Base-by-base conservation (phyloP, 2,888 invertebrate species). In the Leucania comma region DNA sequence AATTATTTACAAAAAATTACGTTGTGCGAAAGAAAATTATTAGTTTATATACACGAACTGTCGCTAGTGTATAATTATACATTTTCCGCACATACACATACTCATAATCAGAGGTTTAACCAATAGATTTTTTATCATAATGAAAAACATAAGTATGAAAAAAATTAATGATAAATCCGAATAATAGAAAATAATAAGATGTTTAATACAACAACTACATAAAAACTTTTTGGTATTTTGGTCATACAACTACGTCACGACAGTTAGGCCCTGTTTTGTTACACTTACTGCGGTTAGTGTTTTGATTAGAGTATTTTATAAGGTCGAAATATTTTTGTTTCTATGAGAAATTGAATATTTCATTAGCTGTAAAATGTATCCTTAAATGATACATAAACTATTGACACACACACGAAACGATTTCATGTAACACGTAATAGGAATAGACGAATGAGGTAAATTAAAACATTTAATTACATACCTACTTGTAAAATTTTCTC, bases 391-490 rank as follows among this genome's bases (percentile, higher is more conserved):
- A 92, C 89, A 81, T 89, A 89, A 89, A 87, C 89, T 90, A 92
- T 80, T 84, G 84, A 90, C 87, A 91, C 87, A 91, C 87, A 90
- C 90, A 91, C 88, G 88, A 90, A 88, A 89, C 79, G 50, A 75
- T 68, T 87, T 91, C 90, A 89, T 91, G 90, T 87, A 85, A 89
- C 88, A 90, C 85, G 81, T 78, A 84, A 81, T 92, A 93, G 92
- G 91, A 94, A 93, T 93, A 93, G 87, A 92, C 88, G 85, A 91
- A 90, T 93, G 93, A 94, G 93, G 94, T 94, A 92, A 92, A 90
- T 88, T 86, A 82, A 80, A 86, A 85, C 78, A 84, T 42, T 42
- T 42, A 42, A 42, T 85, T 89, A 89, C 83, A 88, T 87, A 90
- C 86, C 88, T 87, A 91, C 86, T 90, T 89, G 84, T 87, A 86